Percentiles rank a stretch among this genome's conserved stretches.
These are phyloP conservation scores for Hylomyscus alleni DNA, from an alignment of 2,797 vertebrate genomes.

Conservation along the genomic window DNA sequence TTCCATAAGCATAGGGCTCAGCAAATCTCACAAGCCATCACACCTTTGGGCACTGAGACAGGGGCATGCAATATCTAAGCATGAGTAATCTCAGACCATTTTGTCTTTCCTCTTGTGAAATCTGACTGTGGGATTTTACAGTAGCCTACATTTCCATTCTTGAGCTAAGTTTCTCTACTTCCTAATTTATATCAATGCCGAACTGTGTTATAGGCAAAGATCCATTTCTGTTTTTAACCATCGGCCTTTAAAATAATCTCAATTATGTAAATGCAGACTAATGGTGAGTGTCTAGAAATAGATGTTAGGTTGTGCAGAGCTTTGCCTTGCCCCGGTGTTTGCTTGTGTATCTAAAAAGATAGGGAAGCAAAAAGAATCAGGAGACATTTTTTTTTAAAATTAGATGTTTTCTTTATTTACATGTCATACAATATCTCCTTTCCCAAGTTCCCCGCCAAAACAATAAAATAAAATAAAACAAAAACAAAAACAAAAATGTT, in stretches of 20 bases:
- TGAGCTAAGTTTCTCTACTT: not conserved
- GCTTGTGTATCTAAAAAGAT: too few relatives aligned
- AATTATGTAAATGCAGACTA: not conserved
- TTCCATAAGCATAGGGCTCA: not conserved
- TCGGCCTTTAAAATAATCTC: not conserved
- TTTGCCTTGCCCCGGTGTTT: not conserved
- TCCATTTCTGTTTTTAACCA: not conserved
- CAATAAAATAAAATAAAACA: too few relatives aligned
- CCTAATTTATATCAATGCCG: not conserved
- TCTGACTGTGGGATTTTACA: not conserved
- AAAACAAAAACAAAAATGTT: too few relatives aligned
- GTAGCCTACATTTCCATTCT: too few relatives aligned
- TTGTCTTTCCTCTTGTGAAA: not conserved
- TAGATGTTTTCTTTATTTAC: too few relatives aligned
- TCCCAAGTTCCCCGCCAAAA: too few relatives aligned
- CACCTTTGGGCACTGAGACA: not conserved
- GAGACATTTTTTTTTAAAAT: not conserved
- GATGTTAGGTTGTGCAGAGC: not conserved
- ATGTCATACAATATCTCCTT: too few relatives aligned
- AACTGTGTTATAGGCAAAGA: not conserved
- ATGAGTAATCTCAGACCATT: not conserved
- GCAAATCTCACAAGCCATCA: not conserved
- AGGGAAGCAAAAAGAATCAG: not conserved
- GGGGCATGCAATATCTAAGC: not conserved
- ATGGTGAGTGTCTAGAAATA: not conserved